Base-by-base conservation (phyloP, 2,113 vertebrate species). In the Columba janthina region DNA sequence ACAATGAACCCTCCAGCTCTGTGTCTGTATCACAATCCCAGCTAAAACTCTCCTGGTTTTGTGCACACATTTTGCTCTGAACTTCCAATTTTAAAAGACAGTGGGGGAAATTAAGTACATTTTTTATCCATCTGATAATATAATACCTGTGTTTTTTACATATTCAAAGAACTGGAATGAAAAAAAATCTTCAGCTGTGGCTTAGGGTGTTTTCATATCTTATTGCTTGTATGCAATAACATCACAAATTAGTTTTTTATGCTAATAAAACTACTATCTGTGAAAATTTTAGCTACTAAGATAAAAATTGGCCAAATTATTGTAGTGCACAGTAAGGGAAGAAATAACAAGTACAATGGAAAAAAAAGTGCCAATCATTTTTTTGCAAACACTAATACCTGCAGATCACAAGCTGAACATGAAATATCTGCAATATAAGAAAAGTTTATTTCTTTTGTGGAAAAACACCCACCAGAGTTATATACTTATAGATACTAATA, bases 381-480 rank as follows among this genome's bases (percentile, higher is more conserved):
- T 69, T 85, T 69, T 53, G 9, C 44, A 20, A 72, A 75, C 48
- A 38, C 6, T 76, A 83, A 54, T 29, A 71, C 5, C 12, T 0
- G 0, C 73, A 64, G 22, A 57, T 21, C 38, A 56, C 77, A 83
- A 91, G 36, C 16, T 34, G 38, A 81, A 38, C 38, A 75, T 2
- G 5, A 71, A 85, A 85, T 14, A 53, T 7, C 29, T 57, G 15
- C 53, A 67, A 18, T 3, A 9, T 4, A 46, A 26, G 20, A 44
- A n/a, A 14, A 71, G 16, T 53, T 94, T 25, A 62, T 74, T 88
- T 85, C 34, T 79, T 69, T 32, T 60, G 25, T 48, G 32, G 57
- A 81, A 44, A 48, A 66, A 0, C 31, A 0, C 24, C 0, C 2
- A 8, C 20, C 26, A 38, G 38, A 2, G 19, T n/a, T 16, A 29